Evolutionary conservation across 1,140 invertebrate species (phyloP), one percentile per base, ranked within the genome.

Genomic region (Megalonaias nervosa): DNA sequence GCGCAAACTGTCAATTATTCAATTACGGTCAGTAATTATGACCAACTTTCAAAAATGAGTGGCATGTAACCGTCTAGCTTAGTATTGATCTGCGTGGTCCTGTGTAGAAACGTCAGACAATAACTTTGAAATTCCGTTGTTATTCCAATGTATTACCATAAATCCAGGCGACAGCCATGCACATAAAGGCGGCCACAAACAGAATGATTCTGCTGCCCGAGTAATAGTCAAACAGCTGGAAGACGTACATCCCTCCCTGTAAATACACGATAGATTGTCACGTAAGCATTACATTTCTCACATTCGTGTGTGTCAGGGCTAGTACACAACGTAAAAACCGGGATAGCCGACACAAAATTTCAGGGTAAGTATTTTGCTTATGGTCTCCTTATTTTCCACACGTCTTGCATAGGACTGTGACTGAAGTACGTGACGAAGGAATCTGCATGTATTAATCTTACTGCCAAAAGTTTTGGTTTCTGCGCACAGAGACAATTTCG

Each of bases 151-250:
- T 64, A 57, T 81, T 83, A 87, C 95, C 95, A 87, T 96, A 96
- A 26, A 94, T 94, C 93, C 94, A 96, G 1, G 93, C 92, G 6
- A 95, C 93, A 57, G 94, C 94, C 16, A 94, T 86, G 2, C 94
- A 92, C 91, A 96, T 95, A 75, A 94, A 91, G 16, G 94, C 87
- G 5, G 93, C 91, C 23, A 96, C 94, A 2, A 96, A 93, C 13
- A 94, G 93, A 90, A 94, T 93, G 23, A 94, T 94, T 79, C 93
- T 93, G 81, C 90, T 91, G 11, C 95, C 94, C 5, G 94, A 94
- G 80, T 95, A 95, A 82, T 93, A 94, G 82, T 95, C 94, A 92
- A 94, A 94, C 77, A 95, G 81, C 90, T 94, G 94, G 86, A 95
- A 94, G 72, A 94, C 92, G 81, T 94, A 95, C 86, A 94, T 93